Base-by-base conservation (phyloP, 1,140 invertebrate genomes). In the Drosophila micromelanica region DNA sequence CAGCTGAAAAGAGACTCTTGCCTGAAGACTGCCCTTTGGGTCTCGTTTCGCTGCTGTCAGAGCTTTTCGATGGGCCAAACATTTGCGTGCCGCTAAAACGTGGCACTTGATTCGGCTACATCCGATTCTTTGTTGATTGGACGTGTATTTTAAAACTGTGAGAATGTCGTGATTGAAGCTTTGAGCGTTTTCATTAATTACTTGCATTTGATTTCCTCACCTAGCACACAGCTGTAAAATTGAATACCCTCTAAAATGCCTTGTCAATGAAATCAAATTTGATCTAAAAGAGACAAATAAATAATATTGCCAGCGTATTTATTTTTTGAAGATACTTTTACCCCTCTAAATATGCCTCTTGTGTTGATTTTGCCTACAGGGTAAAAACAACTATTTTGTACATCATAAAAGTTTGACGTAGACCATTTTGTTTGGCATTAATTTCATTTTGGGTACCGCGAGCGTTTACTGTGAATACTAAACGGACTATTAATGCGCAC, bases 401-500 rank as follows among this genome's bases (percentile, higher is more conserved):
- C 80, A 78, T 63, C 56, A 70, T 82, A 75, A 73, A 81, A 78
- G 54, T 78, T 82, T 8, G 52, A 60, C 60, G 45, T 48, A 27
- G 60, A 51, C 27, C 63, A 67, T 51, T 75, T 71, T 73, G 40
- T 73, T 77, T 46, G 65, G 54, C 56, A 59, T 59, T 71, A 60
- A 73, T 73, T 76, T 76, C 49, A 67, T 67, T 70, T 62, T 46
- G 49, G 43, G 69, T 49, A 51, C 68, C 73, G 49, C 73, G 56
- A 68, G 76, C 81, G 65, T 80, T 82, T 82, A 80, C 80, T 56
- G 63, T 76, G 80, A 63, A 82, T 82, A 82, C 80, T 85, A 59
- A 85, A 82, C 76, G 76, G 73, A 64, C 80, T 76, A 85, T 84
- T 85, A 85, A 85, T 84, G 72, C 59, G 63, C 75, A 55, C 35